Evolutionary conservation across 2,888 invertebrate species (phyloP), one percentile per base, ranked within the genome.

Genomic region (Lottia scabra): DNA sequence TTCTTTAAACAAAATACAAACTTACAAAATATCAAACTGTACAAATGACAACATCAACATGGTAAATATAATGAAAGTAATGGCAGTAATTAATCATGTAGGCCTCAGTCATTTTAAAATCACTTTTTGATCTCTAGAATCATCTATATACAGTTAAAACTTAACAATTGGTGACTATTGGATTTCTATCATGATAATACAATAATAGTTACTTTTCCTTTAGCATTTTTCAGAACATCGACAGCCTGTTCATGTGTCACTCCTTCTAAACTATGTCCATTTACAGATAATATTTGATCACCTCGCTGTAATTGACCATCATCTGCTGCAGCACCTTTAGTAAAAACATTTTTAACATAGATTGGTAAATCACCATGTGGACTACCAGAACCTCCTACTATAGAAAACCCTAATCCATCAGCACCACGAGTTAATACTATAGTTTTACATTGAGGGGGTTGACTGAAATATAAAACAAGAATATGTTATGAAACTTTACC

Each of bases 251-350:
- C 94, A 84, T 95, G 94, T 73, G 89, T 90, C 62, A 88, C 86
- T 30, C 89, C 89, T 6, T 90, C 88, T 10, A 91, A 84, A 72
- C 95, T 95, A 82, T 95, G 94, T 8, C 95, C 96, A 87, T 98
- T 96, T n/a, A 99, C 95, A 23, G 95, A 92, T 6, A 95, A 91
- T 67, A 99, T 93, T 84, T 96, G 93, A 90, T 99, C 99, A 23
- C 99, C 98, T 81, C 94, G 94, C 89, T 95, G 94, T 77, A 99
- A 92, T 72, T 95, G 94, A 2, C 96, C 96, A 87, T 97, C 97
- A 45, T 90, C 90, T 71, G 92, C 91, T 0, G 97, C 98, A 56
- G 94, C 94, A 45, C 98, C 95, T 12, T 96, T 97, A 66, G 94
- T 92, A 77, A 88, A 88, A 38, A 89, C 87, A 66, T 85, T 89